Evolutionary conservation across 2,113 vertebrate species (phyloP).

Genomic region (Microtus montanus): DNA sequence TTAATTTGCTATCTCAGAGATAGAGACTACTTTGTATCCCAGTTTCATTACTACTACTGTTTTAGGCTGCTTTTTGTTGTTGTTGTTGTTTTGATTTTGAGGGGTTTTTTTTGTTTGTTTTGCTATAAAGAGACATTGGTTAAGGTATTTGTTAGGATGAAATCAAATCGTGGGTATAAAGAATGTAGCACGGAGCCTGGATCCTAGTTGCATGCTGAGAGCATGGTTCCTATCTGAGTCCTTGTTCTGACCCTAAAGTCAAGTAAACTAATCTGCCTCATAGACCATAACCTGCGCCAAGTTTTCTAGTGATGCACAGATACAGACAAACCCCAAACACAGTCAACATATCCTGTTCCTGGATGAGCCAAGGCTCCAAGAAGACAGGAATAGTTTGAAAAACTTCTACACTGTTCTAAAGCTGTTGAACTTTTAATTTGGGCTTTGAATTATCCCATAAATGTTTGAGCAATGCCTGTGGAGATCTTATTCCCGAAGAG

Average conservation of each 20-base stretch:
- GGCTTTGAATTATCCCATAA: neutral
- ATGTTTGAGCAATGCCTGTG: neutral
- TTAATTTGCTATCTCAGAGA: neutral
- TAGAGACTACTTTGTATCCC: neutral
- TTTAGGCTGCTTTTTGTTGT: too few relatives aligned
- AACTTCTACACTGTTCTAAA: neutral
- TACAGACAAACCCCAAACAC: neutral
- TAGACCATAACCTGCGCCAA: neutral
- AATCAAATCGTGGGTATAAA: neutral
- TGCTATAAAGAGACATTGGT: too few relatives aligned
- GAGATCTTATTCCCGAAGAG: neutral
- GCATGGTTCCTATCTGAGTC: neutral
- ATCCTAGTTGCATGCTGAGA: neutral
- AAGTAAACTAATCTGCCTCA: neutral
- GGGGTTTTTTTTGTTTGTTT: too few relatives aligned
- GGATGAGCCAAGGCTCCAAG: neutral
- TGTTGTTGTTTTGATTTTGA: too few relatives aligned
- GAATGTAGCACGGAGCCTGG: neutral
- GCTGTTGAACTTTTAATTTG: neutral
- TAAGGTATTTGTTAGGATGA: neutral
- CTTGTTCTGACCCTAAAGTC: neutral
- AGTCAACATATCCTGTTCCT: neutral
- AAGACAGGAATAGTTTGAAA: neutral
- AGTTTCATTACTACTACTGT: neutral
- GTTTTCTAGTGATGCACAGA: conserved; percentile 7